Conservation (phyloP, 2,888 invertebrate genomes). For the Polymixis flavicincta region DNA sequence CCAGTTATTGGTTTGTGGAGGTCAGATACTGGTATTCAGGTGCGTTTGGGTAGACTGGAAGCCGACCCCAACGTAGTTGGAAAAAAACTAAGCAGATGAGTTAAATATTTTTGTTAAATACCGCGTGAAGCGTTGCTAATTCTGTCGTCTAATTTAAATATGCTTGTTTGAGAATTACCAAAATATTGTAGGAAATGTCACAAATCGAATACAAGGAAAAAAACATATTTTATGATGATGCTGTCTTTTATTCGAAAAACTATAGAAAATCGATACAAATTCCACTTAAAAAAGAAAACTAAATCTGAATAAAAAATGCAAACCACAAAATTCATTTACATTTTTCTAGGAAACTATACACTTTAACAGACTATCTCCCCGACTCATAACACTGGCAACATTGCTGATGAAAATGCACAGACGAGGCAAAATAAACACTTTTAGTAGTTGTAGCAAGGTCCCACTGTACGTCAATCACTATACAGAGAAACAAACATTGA, state of each 20-base stretch:
- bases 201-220: not conserved
- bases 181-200: not conserved
- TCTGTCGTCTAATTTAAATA: not conserved
- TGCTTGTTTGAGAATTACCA: not conserved
- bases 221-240: not conserved
- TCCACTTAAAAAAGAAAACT: not conserved
- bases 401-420: conserved; percentile 50
- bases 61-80: too few relatives aligned
- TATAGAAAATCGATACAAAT: not conserved
- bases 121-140: not conserved
- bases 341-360: conserved; percentile 35
- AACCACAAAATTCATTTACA: conserved; percentile 17
- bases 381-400: conserved; percentile 37
- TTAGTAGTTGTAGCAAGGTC: conserved; percentile 69
- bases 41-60: too few relatives aligned
- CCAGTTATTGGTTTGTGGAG: too few relatives aligned
- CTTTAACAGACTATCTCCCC: conserved; percentile 20
- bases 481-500: conserved; percentile 65
- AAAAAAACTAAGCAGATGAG: not conserved
- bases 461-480: conserved; percentile 69
- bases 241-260: not conserved
- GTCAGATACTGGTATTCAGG: too few relatives aligned
- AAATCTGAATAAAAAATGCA: conserved; percentile 6
- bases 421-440: conserved; percentile 68
- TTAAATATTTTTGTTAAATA: not conserved